Percentiles rank a stretch among this genome's conserved stretches.
phyloP scores from a whole-genome alignment of 2,113 vertebrate genomes.

The Indicator indicator region DNA sequence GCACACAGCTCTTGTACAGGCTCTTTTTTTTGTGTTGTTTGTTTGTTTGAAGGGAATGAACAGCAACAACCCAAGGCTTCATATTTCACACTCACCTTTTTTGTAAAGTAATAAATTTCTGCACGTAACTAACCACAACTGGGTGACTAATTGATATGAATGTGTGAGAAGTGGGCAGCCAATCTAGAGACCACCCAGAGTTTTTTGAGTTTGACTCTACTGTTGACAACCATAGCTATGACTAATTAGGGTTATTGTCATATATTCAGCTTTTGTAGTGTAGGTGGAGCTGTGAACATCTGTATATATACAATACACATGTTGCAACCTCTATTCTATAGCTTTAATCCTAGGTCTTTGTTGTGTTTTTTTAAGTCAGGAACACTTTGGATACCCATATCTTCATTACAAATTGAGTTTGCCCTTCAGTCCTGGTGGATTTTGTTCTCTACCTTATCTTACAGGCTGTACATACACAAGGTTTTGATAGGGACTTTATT shows the following conservation, averaged over 20 bases:
- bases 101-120: neutral
- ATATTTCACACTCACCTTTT: neutral
- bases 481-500: conserved; percentile 6
- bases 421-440: neutral
- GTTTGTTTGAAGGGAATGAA: neutral
- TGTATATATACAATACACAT: neutral
- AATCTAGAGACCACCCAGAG: conserved; percentile 2
- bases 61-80: neutral
- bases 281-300: neutral
- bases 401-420: neutral
- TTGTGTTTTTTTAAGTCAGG: neutral
- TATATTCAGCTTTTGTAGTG: neutral
- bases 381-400: neutral
- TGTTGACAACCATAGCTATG: neutral
- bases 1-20: neutral
- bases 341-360: neutral
- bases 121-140: neutral
- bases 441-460: conserved; percentile 8
- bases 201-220: neutral
- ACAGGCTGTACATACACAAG: neutral
- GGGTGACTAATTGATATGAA: neutral
- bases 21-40: neutral
- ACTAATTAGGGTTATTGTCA: conserved; percentile 27
- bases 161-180: neutral
- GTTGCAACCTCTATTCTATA: neutral